Percentiles rank a stretch among this genome's conserved stretches.
Conservation (phyloP, 1,140 invertebrate species). For the Chlorops oryzae region DNA sequence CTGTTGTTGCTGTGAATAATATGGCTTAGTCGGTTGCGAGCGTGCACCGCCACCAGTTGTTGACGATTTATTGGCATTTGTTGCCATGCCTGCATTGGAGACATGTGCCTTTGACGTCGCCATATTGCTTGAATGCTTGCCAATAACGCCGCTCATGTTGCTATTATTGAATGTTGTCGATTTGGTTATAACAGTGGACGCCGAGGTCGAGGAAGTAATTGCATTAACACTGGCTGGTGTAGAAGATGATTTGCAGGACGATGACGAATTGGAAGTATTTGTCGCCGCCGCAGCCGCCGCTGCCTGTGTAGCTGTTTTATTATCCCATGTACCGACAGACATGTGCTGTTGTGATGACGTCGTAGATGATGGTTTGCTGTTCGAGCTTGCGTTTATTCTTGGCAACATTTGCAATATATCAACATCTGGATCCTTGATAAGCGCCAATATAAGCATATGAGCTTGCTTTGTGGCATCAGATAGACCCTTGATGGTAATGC, state of each 20-base stretch:
- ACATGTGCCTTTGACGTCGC: not conserved
- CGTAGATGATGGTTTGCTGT: constrained; percentile 22
- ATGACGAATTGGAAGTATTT: too few relatives aligned
- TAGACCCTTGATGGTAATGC: constrained; percentile 92
- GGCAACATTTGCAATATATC: constrained; percentile 81
- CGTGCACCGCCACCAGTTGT: not conserved
- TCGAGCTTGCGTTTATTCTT: constrained; percentile 55
- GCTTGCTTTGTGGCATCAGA: constrained; percentile 86
- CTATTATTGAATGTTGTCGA: not conserved
- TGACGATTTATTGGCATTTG: constrained; percentile 10
- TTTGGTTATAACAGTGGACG: too few relatives aligned
- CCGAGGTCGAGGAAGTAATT: not conserved
- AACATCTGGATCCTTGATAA: constrained; percentile 89
- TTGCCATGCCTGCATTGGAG: not conserved
- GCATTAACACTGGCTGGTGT: constrained; percentile 9
- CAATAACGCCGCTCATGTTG: not conserved
- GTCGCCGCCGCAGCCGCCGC: constrained; percentile 32
- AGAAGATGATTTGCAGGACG: constrained; percentile 35
- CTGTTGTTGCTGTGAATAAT: constrained; percentile 19
- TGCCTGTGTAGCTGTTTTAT: constrained; percentile 26
- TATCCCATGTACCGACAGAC: constrained; percentile 42
- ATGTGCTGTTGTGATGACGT: constrained; percentile 22
- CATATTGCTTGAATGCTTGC: not conserved
- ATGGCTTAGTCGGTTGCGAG: constrained; percentile 20
- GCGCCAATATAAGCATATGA: constrained; percentile 72